Percentiles rank a stretch among this genome's conserved stretches.
These are phyloP conservation scores for Zenarchopterus dispar DNA, from an alignment of 2,797 vertebrate species.

Conservation along the genomic window DNA sequence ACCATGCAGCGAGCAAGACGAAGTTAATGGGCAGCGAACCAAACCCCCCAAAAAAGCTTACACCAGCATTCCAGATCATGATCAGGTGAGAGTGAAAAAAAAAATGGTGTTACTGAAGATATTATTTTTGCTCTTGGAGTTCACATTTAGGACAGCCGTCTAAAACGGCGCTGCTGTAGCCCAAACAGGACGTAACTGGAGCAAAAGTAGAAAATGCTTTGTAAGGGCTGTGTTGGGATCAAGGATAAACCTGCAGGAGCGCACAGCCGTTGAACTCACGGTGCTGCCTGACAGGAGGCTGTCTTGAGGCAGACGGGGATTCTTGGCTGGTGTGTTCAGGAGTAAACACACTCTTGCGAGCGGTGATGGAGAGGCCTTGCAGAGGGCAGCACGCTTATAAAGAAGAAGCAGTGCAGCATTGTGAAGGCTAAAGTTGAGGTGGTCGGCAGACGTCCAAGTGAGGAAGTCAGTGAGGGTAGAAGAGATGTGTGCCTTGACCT, in stretches of 20 bases:
- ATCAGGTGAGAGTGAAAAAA: too few species aligned
- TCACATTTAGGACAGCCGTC: background rate
- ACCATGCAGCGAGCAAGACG: too few species aligned
- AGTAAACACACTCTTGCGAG: conserved; percentile 60
- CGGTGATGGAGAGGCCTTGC: conserved; percentile 63
- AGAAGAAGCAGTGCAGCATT: conserved; percentile 44
- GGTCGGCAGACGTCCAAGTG: conserved; percentile 57
- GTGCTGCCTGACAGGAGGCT: conserved; percentile 51
- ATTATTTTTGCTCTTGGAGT: too few species aligned
- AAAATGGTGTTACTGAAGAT: too few species aligned
- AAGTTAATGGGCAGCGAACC: too few species aligned
- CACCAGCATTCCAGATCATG: too few species aligned
- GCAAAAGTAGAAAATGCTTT: conserved; percentile 14
- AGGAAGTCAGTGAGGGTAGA: conserved; percentile 51
- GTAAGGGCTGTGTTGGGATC: conserved; percentile 8
- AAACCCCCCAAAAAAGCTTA: too few species aligned
- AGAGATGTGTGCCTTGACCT: conserved; percentile 55
- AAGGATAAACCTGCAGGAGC: conserved; percentile 32
- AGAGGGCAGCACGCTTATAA: conserved; percentile 63
- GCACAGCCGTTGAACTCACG: conserved; percentile 16
- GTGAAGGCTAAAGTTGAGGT: conserved; percentile 60
- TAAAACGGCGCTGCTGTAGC: background rate
- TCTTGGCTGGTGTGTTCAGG: conserved; percentile 49
- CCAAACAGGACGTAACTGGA: conserved; percentile 14
- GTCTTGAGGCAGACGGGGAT: conserved; percentile 50